Evolutionary conservation across 2,888 invertebrate genomes (phyloP).

Genomic region (Stictocephala bisonia): DNA sequence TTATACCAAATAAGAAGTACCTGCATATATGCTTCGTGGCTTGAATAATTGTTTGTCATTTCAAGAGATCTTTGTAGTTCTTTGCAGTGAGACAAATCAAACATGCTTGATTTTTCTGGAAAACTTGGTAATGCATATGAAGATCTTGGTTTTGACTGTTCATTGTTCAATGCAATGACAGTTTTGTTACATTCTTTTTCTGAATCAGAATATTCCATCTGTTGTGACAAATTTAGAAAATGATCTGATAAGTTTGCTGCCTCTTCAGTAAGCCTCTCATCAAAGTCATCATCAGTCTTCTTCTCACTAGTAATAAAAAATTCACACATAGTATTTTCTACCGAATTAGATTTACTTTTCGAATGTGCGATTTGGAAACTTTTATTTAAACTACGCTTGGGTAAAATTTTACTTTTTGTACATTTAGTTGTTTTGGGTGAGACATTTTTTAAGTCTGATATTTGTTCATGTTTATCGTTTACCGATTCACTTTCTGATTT

Average conservation of each 20-base stretch:
- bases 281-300: conserved; percentile 10
- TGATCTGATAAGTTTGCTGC: conserved; percentile 32
- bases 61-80: too few relatives aligned
- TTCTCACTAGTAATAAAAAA: not conserved
- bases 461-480: too few relatives aligned
- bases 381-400: not conserved
- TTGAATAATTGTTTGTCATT: too few relatives aligned
- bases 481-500: too few relatives aligned
- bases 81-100: too few relatives aligned
- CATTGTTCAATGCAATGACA: not conserved
- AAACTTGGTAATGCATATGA: not conserved
- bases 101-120: not conserved
- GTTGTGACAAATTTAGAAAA: conserved; percentile 26
- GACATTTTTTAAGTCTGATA: not conserved
- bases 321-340: not conserved
- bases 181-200: conserved; percentile 23
- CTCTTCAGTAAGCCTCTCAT: conserved; percentile 24
- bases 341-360: not conserved
- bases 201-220: conserved; percentile 20
- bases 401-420: not conserved
- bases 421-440: not conserved
- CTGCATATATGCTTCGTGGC: conserved; percentile 15
- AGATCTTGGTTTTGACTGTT: not conserved
- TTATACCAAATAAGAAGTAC: too few relatives aligned
- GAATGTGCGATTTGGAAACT: not conserved